These are phyloP conservation scores for Caiman crocodilus DNA, from an alignment of 2,797 vertebrate species.

Conservation along the genomic window DNA sequence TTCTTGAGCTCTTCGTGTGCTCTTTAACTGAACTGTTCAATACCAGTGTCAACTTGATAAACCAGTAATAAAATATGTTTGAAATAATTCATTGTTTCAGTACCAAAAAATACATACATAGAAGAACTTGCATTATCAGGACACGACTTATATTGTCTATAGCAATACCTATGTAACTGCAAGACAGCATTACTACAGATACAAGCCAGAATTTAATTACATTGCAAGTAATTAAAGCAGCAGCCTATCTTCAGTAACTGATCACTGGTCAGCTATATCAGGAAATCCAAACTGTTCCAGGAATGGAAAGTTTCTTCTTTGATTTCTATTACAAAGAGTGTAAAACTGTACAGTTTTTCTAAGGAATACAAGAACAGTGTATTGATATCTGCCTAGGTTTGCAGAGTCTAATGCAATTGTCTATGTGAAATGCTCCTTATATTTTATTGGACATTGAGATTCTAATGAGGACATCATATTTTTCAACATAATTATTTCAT, in stretches of 20 bases:
- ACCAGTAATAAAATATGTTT: background rate
- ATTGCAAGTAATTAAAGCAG: background rate
- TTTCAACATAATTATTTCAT: background rate
- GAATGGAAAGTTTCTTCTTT: background rate
- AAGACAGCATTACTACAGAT: background rate
- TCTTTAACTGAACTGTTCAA: slow-evolving; percentile 11
- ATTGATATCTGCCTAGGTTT: background rate
- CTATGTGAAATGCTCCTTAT: background rate
- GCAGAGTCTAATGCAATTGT: background rate
- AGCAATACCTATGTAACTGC: background rate
- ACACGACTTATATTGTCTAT: background rate
- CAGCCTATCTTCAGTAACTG: background rate
- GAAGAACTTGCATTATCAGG: background rate
- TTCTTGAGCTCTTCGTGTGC: background rate
- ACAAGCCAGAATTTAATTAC: background rate
- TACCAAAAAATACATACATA: background rate
- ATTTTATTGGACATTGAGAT: background rate
- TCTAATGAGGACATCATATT: background rate
- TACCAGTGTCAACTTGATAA: background rate
- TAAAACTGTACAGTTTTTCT: background rate
- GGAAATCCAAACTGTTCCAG: background rate
- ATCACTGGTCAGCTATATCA: background rate
- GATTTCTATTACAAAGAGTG: background rate
- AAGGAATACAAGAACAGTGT: no score
- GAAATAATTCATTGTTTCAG: slow-evolving; percentile 31